Evolutionary conservation across 37 sponge, comb jelly and placozoan species (phyloP).

Genomic region (Aplysina aerophoba): DNA sequence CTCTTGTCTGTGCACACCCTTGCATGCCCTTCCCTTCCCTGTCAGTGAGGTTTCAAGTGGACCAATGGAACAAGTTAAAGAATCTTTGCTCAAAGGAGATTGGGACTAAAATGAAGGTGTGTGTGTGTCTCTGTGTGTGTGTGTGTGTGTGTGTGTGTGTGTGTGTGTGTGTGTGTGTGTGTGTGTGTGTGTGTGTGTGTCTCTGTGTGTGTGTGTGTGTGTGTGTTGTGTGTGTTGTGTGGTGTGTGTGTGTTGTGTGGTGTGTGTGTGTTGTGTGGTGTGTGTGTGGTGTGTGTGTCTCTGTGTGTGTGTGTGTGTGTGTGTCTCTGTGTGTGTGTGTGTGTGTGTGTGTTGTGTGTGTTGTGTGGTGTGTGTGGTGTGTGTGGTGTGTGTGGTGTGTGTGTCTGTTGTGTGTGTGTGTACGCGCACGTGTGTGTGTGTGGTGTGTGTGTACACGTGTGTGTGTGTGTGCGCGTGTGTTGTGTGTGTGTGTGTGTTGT

Average conservation of each 20-base stretch:
- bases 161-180: conserved; percentile 7
- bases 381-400: conserved; percentile 11
- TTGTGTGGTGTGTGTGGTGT: not conserved
- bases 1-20: not conserved
- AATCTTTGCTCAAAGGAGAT: conserved; percentile 80
- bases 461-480: not conserved
- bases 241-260: not conserved
- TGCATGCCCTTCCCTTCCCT: not conserved
- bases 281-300: conserved; percentile 1
- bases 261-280: conserved; percentile 16
- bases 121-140: not conserved
- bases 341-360: not conserved
- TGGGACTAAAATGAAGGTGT: conserved; percentile 88
- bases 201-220: conserved; percentile 4
- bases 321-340: not conserved
- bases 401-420: not conserved
- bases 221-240: conserved; percentile 17
- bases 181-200: conserved; percentile 4
- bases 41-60: conserved; percentile 88
- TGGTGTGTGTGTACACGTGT: not conserved
- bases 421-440: not conserved
- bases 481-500: conserved; percentile 9
- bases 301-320: not conserved
- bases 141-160: not conserved
- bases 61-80: conserved; percentile 95